A percentile compares a stretch with the other conserved stretches of the same genome.
These are phyloP conservation scores for Apus apus DNA, from an alignment of 2,113 vertebrate species.

Conservation along the genomic window DNA sequence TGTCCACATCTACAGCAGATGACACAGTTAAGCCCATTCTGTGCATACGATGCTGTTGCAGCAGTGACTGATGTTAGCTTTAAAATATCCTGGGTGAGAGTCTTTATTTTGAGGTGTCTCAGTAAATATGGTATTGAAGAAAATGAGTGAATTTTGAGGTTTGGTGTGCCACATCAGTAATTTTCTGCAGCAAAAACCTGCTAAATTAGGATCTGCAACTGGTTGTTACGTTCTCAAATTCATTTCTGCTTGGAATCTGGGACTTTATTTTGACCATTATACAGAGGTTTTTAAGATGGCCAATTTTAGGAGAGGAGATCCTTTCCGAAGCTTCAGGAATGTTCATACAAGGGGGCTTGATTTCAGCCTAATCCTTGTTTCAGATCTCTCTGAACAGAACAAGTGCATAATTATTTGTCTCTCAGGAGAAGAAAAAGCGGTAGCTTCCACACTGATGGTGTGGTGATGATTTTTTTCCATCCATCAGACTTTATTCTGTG, in stretches of 20 bases:
- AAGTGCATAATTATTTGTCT: not conserved
- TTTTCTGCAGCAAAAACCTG: not conserved
- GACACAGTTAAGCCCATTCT: not conserved
- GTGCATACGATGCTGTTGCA: rapidly evolving
- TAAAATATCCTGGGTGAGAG: not conserved
- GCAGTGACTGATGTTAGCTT: not conserved
- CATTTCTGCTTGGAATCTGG: not conserved
- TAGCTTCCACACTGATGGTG: not conserved
- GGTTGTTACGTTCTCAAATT: not conserved
- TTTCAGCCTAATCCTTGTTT: not conserved
- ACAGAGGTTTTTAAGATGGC: not conserved
- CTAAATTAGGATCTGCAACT: not conserved
- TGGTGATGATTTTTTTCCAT: not conserved
- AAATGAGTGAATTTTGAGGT: not conserved
- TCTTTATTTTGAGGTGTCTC: not conserved
- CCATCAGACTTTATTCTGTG: not conserved
- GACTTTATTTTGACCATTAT: not conserved
- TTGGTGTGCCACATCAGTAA: not conserved
- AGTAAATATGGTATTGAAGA: not conserved
- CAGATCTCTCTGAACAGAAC: not conserved
- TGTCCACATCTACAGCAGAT: not conserved
- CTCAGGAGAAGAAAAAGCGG: not conserved
- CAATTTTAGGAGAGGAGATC: not conserved
- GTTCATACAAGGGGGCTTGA: not conserved
- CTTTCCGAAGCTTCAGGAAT: not conserved